phyloP scores from a whole-genome alignment of 2,888 invertebrate species.

The Caenorhabditis sp. region DNA sequence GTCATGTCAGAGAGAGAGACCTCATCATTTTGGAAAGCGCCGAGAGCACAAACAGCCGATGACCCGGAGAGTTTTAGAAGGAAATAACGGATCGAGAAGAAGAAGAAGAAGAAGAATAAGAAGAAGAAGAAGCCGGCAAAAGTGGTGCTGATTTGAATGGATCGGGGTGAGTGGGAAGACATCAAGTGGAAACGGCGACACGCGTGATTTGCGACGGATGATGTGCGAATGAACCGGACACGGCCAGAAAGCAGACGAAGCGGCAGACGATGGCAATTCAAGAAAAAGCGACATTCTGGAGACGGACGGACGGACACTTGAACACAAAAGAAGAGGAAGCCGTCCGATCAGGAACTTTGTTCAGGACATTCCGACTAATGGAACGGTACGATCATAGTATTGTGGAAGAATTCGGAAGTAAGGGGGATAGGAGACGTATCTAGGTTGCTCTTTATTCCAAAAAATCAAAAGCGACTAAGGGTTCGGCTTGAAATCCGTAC shows the following conservation, averaged over 20 bases:
- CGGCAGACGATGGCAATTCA: conserved; percentile 34
- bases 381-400: conserved; percentile 19
- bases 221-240: conserved; percentile 54
- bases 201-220: conserved; percentile 56
- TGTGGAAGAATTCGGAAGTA: not conserved
- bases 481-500: conserved; percentile 25
- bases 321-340: conserved; percentile 3
- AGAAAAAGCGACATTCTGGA: conserved; percentile 18
- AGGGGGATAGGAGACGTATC: no score
- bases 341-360: conserved; percentile 18
- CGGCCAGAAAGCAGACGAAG: conserved; percentile 14
- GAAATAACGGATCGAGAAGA: not conserved
- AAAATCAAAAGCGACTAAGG: conserved; percentile 6
- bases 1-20: conserved; percentile 33
- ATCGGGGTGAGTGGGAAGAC: conserved; percentile 10
- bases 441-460: conserved; percentile 2
- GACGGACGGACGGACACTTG: conserved; percentile 22
- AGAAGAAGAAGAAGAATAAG: not conserved
- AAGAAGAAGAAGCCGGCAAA: not conserved
- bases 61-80: conserved; percentile 4
- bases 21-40: conserved; percentile 38
- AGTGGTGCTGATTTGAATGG: conserved; percentile 8
- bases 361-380: conserved; percentile 12
- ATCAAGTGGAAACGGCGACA: conserved; percentile 48
- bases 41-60: conserved; percentile 11